Conservation (phyloP, 2,113 vertebrate species). For the Colaptes auratus region DNA sequence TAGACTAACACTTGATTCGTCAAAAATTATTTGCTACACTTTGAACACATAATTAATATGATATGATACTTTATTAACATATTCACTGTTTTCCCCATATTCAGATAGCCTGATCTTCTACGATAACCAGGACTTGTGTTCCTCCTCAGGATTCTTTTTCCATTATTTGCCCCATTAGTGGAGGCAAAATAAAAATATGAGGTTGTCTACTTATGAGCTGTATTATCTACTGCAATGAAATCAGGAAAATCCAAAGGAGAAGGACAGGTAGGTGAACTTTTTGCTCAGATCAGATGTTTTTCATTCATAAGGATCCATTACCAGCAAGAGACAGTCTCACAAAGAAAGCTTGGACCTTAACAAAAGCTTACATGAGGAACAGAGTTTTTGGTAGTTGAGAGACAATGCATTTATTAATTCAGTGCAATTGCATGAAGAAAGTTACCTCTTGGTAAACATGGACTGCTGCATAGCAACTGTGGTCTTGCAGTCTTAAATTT, state of each 20-base stretch:
- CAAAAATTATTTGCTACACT: not conserved
- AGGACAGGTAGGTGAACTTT: not conserved
- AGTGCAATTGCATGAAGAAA: not conserved
- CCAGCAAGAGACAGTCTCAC: not conserved
- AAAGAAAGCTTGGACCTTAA: not conserved
- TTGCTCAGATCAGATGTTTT: not conserved
- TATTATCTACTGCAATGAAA: not conserved
- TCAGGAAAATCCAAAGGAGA: not conserved
- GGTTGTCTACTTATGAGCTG: not conserved
- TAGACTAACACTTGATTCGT: not conserved
- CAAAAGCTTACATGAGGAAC: not conserved
- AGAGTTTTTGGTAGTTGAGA: not conserved
- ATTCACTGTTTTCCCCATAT: not conserved
- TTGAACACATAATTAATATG: slow-evolving; percentile 10
- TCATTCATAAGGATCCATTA: not conserved
- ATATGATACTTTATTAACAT: not conserved
- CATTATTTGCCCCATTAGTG: not conserved
- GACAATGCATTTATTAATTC: not conserved
- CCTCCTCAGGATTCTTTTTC: not conserved
- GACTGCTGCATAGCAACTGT: not conserved
- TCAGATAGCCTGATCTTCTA: not conserved
- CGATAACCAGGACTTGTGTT: not conserved
- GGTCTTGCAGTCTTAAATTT: not conserved
- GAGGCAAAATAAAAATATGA: not conserved
- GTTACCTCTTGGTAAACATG: not conserved